These are phyloP conservation scores for Erpobdella octoculata DNA, from an alignment of 2,888 invertebrate species.

Conservation along the genomic window DNA sequence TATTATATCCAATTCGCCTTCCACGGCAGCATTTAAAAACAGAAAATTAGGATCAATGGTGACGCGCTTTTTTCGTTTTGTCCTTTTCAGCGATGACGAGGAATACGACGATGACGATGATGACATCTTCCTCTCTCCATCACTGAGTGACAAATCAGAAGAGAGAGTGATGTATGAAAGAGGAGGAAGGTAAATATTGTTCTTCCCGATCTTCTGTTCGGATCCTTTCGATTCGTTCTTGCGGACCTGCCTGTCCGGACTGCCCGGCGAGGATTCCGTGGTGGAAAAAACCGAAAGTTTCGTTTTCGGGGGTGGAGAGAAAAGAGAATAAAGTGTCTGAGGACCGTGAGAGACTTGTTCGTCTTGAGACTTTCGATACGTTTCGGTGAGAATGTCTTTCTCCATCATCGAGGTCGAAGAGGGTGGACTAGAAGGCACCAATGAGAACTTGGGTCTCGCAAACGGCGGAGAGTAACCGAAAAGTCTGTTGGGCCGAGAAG, in stretches of 20 bases:
- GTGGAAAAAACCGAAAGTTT: conserved; percentile 1
- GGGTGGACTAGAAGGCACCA: background rate
- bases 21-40: conserved; percentile 23
- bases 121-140: background rate
- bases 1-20: conserved; percentile 27
- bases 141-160: background rate
- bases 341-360: background rate
- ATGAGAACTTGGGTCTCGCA: conserved; percentile 16
- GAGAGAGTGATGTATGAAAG: conserved; percentile 15
- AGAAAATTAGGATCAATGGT: conserved; percentile 23
- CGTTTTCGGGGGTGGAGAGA: conserved; percentile 13
- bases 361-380: background rate
- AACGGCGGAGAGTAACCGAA: conserved; percentile 1
- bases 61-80: conserved; percentile 10
- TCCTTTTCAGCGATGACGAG: background rate
- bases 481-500: conserved; percentile 3
- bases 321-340: background rate
- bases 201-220: background rate
- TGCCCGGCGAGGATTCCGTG: background rate
- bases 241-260: background rate
- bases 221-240: background rate
- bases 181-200: background rate
- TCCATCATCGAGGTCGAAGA: background rate
- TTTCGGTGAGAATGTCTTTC: background rate
- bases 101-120: background rate